phyloP scores from a whole-genome alignment of 2,113 vertebrate genomes.

The Brachionichthys hirsutus region DNA sequence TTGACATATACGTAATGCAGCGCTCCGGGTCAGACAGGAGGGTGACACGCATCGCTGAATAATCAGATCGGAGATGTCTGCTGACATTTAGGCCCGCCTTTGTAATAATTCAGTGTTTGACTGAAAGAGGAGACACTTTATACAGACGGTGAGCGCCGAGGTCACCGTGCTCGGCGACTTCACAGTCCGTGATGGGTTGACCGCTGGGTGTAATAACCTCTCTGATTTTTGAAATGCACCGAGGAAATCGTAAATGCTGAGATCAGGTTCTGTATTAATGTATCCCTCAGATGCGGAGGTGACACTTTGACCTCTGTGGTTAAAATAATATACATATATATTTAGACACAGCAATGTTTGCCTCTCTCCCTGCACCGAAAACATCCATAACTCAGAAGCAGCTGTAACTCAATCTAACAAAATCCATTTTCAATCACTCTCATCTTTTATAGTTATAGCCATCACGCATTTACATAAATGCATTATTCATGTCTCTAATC shows the following conservation, averaged over 20 bases:
- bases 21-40: constrained; percentile 38
- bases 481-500: constrained; percentile 75
- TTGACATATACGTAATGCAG: constrained; percentile 46
- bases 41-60: constrained; percentile 42
- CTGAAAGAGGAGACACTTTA: constrained; percentile 49
- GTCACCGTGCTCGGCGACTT: constrained; percentile 46
- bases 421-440: constrained; percentile 72
- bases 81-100: constrained; percentile 60
- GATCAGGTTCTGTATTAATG: constrained; percentile 45
- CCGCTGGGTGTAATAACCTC: constrained; percentile 43
- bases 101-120: constrained; percentile 50
- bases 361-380: constrained; percentile 35
- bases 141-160: constrained; percentile 54
- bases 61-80: constrained; percentile 56
- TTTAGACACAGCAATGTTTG: constrained; percentile 13
- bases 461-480: constrained; percentile 73
- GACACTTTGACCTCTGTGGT: constrained; percentile 46
- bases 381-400: constrained; percentile 54
- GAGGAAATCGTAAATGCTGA: constrained; percentile 28
- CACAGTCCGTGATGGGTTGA: constrained; percentile 46
- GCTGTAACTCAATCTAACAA: constrained; percentile 67
- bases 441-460: constrained; percentile 72
- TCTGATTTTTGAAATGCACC: constrained; percentile 40
- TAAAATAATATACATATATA: constrained; percentile 19
- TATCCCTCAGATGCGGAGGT: constrained; percentile 43